A percentile compares a stretch with the other conserved stretches of the same genome.
phyloP scores from a whole-genome alignment of 2,113 vertebrate species.

The Chaenocephalus aceratus region DNA sequence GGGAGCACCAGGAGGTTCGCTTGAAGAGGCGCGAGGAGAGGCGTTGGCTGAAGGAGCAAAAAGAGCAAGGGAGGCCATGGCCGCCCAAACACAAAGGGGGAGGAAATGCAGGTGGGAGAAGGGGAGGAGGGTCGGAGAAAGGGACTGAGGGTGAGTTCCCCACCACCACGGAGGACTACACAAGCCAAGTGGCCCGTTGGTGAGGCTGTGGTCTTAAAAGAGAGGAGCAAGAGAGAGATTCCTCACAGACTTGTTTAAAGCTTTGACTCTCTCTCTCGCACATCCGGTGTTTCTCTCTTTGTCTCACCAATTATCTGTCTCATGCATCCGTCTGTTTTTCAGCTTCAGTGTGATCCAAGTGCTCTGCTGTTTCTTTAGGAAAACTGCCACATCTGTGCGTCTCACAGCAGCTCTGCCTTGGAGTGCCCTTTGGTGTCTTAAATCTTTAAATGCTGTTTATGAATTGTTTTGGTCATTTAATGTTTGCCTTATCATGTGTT shows the following conservation, averaged over 20 bases:
- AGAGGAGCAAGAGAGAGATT: slow-evolving; percentile 47
- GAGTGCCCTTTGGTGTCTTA: slow-evolving; percentile 81
- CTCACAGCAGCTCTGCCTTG: slow-evolving; percentile 76
- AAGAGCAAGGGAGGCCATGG: slow-evolving; percentile 79
- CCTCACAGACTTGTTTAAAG: slow-evolving; percentile 37
- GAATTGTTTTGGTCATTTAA: slow-evolving; percentile 37
- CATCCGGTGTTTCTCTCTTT: slow-evolving; percentile 40
- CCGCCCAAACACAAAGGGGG: slow-evolving; percentile 73
- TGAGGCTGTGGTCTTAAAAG: slow-evolving; percentile 76
- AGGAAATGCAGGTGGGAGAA: slow-evolving; percentile 62
- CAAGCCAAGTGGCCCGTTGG: slow-evolving; percentile 95
- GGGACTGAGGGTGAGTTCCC: slow-evolving; percentile 60
- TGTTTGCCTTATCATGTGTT: slow-evolving; percentile 57
- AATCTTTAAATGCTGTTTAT: slow-evolving; percentile 73
- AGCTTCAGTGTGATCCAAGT: slow-evolving; percentile 71
- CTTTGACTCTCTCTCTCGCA: slow-evolving; percentile 28
- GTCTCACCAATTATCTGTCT: slow-evolving; percentile 62
- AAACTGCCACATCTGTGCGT: slow-evolving; percentile 75
- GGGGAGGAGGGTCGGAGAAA: slow-evolving; percentile 55
- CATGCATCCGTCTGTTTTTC: slow-evolving; percentile 71
- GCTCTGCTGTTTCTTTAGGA: slow-evolving; percentile 70
- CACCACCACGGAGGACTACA: slow-evolving; percentile 94
- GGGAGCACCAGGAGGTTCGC: slow-evolving; percentile 90
- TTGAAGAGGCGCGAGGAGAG: slow-evolving; percentile 90
- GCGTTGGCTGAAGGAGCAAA: slow-evolving; percentile 87